Base-by-base conservation (phyloP, 2,797 vertebrate genomes). In the Falco rusticolus region DNA sequence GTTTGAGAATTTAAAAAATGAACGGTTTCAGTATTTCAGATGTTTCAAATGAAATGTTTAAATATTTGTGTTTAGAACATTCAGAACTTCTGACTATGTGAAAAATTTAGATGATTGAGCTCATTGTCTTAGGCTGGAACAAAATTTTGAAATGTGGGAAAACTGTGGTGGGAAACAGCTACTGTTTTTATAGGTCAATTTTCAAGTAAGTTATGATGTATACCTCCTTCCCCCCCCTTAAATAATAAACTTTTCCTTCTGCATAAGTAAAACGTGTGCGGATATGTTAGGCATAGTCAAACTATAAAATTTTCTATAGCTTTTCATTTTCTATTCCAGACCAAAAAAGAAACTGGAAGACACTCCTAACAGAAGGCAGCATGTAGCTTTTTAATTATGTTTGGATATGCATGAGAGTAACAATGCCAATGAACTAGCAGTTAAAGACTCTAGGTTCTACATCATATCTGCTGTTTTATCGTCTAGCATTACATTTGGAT, bases 251-350 rank as follows among this genome's bases (percentile, higher is more conserved):
- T 2, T 87, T 89, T 87, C 26, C 13, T 63, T n/a, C 51, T 70
- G 28, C 5, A 1, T 63, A 51, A 72, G 22, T 72, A 65, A 69
- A 66, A 37, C 1, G 0, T 5, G 0, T 39, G 7, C 18, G 4
- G 26, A 45, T 54, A 33, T 89, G 92, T 89, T 81, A 57, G 34
- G 14, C 29, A 72, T 51, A 33, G 10, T 59, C n/a, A 61, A 87
- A 53, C 33, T 16, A 0, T 47, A 76, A 72, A 34, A 15, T 14
- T n/a, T 78, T 84, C 26, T 43, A 1, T 39, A 26, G 2, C 41
- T 87, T 87, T 79, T 4, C 1, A 7, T 51, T 61, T 85, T 74
- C 10, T 66, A 12, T 56, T 57, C 14, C 33, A 83, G 20, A 53
- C 10, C 13, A 19, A 56, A 66, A 84, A 84, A 79, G 6, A 1